Conservation (phyloP, 2,113 vertebrate genomes). For the Heloderma charlesbogerti region DNA sequence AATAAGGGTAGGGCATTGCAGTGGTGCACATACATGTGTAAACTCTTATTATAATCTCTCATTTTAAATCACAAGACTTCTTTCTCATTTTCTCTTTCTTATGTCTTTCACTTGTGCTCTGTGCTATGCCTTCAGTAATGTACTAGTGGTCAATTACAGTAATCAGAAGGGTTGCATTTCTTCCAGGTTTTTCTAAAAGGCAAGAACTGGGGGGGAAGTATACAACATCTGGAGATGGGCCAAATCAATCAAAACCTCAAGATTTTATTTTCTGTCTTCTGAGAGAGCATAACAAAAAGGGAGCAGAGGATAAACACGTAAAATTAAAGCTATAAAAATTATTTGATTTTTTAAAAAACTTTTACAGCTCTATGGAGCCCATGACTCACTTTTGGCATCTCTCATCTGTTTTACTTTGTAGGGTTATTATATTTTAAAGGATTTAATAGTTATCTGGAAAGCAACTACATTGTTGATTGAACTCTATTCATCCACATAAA, state of each 20-base stretch:
- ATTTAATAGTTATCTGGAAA: conserved; percentile 1
- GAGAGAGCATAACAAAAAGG: background rate
- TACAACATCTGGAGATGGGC: background rate
- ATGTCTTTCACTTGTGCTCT: background rate
- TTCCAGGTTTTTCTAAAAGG: background rate
- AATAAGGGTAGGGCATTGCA: too few species aligned
- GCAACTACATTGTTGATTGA: background rate
- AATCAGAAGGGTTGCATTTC: background rate
- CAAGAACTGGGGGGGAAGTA: background rate
- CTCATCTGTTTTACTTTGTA: background rate
- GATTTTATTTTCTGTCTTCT: conserved; percentile 23
- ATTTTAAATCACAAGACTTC: background rate
- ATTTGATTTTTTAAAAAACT: background rate
- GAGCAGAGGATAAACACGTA: conserved; percentile 9
- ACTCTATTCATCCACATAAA: background rate
- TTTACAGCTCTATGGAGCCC: background rate
- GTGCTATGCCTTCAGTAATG: background rate
- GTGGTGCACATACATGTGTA: background rate
- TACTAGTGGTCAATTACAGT: background rate
- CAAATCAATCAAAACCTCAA: conserved; percentile 4
- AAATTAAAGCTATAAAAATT: conserved; percentile 32
- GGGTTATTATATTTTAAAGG: background rate
- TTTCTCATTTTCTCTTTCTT: background rate
- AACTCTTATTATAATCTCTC: background rate
- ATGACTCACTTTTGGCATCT: conserved; percentile 24